Evolutionary conservation across 2,888 invertebrate genomes (phyloP).

Genomic region (Anodontia alba): DNA sequence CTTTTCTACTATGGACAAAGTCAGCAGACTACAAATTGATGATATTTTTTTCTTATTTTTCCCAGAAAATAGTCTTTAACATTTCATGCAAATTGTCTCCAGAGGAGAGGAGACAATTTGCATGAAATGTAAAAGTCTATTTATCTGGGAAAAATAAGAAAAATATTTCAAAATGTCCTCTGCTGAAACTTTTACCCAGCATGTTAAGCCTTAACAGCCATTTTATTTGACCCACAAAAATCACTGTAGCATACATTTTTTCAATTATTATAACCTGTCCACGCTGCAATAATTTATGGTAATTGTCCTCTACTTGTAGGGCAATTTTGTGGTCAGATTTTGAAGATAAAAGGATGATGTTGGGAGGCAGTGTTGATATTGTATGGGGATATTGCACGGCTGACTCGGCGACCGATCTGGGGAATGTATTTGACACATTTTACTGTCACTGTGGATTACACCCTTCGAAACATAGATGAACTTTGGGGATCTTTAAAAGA

Average conservation of each 20-base stretch:
- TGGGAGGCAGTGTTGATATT: background rate
- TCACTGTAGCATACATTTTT: conserved; percentile 1
- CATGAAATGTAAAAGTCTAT: no score
- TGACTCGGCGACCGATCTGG: conserved; percentile 1
- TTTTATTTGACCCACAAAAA: conserved; percentile 2
- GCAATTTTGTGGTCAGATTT: conserved; percentile 17
- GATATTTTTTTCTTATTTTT: no score
- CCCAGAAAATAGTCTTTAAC: no score
- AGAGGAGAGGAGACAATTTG: no score
- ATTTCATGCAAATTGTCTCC: no score
- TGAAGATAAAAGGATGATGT: conserved; percentile 7
- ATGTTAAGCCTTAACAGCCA: no score
- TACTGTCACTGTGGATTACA: conserved; percentile 8
- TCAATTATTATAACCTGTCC: conserved; percentile 19
- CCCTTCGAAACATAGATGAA: conserved; percentile 6
- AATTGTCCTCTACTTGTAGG: conserved; percentile 8
- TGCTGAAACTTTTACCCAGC: no score
- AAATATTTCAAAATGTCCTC: no score
- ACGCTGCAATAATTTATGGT: conserved; percentile 17
- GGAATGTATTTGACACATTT: background rate
- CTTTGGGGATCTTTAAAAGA: background rate
- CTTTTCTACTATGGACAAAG: no score
- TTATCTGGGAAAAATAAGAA: no score
- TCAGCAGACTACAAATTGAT: no score
- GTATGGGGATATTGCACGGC: conserved; percentile 4